These are phyloP conservation scores for Vidua macroura DNA, from an alignment of 2,113 vertebrate species.

Conservation along the genomic window DNA sequence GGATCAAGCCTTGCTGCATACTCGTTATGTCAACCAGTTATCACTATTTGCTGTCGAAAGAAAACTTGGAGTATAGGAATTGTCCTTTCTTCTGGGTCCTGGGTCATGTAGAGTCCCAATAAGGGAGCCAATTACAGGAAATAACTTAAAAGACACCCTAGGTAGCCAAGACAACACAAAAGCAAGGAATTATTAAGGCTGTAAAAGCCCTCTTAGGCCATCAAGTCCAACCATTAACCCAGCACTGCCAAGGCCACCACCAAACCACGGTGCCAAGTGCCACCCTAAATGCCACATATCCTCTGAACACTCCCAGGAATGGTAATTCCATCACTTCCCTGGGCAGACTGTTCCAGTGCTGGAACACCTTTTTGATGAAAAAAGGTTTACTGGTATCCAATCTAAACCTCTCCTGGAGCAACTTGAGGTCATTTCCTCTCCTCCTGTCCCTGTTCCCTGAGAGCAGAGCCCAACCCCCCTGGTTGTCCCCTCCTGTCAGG, in stretches of 20 bases:
- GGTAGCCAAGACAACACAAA: background rate
- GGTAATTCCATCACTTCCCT: background rate
- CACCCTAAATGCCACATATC: rapidly evolving
- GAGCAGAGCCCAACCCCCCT: rapidly evolving
- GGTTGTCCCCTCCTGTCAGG: background rate
- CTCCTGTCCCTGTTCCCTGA: background rate
- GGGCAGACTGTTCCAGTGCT: background rate
- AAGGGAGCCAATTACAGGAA: background rate
- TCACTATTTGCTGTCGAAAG: background rate
- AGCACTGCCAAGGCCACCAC: background rate
- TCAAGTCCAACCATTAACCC: background rate
- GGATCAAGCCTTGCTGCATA: background rate
- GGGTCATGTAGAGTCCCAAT: background rate
- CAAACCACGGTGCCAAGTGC: background rate
- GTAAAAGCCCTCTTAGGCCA: background rate
- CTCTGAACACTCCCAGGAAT: background rate
- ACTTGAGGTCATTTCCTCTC: rapidly evolving
- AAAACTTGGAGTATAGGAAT: background rate
- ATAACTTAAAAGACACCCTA: background rate
- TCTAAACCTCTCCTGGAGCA: background rate
- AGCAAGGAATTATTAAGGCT: background rate
- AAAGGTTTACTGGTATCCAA: background rate
- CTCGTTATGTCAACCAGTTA: background rate
- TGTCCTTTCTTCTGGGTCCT: background rate
- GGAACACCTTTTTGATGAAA: background rate